Conservation (phyloP, 2,113 vertebrate species). For the Galeopterus variegatus region DNA sequence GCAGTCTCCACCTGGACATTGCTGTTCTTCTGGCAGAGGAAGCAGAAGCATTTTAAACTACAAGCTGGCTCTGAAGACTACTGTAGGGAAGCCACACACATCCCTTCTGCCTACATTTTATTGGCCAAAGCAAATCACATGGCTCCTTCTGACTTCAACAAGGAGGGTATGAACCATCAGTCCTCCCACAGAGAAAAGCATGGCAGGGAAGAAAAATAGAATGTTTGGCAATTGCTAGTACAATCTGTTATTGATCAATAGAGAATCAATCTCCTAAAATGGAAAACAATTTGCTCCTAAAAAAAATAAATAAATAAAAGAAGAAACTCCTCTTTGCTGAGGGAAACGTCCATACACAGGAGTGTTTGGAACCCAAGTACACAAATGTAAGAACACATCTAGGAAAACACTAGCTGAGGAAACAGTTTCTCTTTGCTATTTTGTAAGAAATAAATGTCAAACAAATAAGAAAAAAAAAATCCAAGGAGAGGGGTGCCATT, state of each 20-base stretch:
- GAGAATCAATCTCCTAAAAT: not conserved
- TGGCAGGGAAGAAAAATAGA: not conserved
- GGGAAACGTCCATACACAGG: not conserved
- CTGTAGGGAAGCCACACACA: not conserved
- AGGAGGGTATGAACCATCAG: not conserved
- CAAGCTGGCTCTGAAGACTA: not conserved
- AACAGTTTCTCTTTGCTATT: slow-evolving; percentile 34
- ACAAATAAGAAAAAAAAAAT: slow-evolving; percentile 16
- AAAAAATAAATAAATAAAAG: not conserved
- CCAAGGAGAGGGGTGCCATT: not conserved
- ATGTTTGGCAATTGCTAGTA: not conserved
- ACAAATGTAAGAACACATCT: not conserved
- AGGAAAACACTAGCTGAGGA: slow-evolving; percentile 1
- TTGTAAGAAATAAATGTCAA: slow-evolving; percentile 65
- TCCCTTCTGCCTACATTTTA: not conserved
- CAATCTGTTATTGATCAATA: not conserved
- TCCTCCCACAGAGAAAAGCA: not conserved
- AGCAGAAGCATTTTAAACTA: not conserved
- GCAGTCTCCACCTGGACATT: not conserved
- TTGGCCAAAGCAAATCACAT: not conserved
- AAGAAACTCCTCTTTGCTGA: not conserved
- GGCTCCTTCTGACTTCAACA: not conserved
- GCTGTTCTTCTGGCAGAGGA: not conserved
- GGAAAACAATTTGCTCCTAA: not conserved
- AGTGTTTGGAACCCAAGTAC: not conserved